phyloP scores from a whole-genome alignment of 1,140 invertebrate species.

The Zeugodacus cucurbitae region DNA sequence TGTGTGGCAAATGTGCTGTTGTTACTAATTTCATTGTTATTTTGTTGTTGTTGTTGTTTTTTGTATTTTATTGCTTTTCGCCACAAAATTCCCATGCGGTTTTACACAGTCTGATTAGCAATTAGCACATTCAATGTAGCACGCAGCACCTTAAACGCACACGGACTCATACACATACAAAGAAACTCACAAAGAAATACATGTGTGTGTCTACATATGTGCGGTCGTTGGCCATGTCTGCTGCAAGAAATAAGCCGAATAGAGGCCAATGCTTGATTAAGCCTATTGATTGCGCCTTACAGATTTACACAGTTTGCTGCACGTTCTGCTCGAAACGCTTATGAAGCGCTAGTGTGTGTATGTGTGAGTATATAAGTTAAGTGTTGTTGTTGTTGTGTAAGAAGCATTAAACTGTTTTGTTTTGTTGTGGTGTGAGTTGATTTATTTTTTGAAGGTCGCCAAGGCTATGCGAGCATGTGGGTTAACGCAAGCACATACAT shows the following conservation, averaged over 20 bases:
- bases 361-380: not conserved
- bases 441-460: slow-evolving; percentile 31
- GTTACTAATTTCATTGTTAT: not conserved
- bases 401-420: not conserved
- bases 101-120: slow-evolving; percentile 33
- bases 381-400: not conserved
- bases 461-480: not conserved
- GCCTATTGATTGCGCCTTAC: not conserved
- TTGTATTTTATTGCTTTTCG: slow-evolving; percentile 24
- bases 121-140: not conserved
- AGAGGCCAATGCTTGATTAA: not conserved
- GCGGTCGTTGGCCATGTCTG: not conserved
- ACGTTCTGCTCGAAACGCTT: not conserved
- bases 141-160: not conserved
- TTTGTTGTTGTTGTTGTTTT: slow-evolving; percentile 24
- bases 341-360: not conserved
- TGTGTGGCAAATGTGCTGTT: too few relatives aligned
- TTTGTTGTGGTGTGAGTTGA: not conserved
- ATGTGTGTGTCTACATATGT: not conserved
- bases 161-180: not conserved
- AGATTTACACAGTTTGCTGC: not conserved
- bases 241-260: not conserved
- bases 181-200: not conserved
- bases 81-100: slow-evolving; percentile 26
- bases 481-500: not conserved